Conservation (phyloP, 2,888 invertebrate species). For the Antheraea assamensis region DNA sequence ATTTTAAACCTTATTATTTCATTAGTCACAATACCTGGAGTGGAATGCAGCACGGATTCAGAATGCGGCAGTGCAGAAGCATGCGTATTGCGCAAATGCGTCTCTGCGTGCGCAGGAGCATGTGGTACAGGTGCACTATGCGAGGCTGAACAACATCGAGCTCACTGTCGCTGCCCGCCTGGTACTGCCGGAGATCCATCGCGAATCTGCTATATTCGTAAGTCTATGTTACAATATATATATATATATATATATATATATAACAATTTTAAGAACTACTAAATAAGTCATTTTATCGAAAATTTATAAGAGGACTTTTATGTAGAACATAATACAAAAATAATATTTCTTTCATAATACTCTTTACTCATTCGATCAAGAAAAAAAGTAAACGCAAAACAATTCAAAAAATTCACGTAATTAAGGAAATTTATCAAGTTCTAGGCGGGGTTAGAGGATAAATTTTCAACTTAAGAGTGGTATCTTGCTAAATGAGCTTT, state of each 20-base stretch:
- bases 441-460: too few species aligned
- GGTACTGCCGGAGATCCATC: slow-evolving; percentile 95
- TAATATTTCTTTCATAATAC: too few species aligned
- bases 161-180: slow-evolving; percentile 91
- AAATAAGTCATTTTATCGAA: too few species aligned
- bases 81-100: slow-evolving; percentile 90
- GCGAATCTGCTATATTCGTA: slow-evolving; percentile 92
- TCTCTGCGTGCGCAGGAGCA: slow-evolving; percentile 91
- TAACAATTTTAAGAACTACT: too few species aligned
- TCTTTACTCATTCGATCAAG: too few species aligned
- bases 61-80: slow-evolving; percentile 90
- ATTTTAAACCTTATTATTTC: slow-evolving; percentile 21
- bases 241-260: not conserved
- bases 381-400: too few species aligned
- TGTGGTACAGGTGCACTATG: slow-evolving; percentile 93
- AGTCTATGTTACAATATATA: slow-evolving; percentile 54
- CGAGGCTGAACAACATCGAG: slow-evolving; percentile 88
- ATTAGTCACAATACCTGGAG: slow-evolving; percentile 64
- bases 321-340: too few species aligned
- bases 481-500: too few species aligned
- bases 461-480: too few species aligned
- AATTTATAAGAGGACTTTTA: too few species aligned
- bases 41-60: slow-evolving; percentile 87
- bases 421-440: too few species aligned
- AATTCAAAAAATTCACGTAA: too few species aligned